Evolutionary conservation across 1,140 invertebrate species (phyloP).

Genomic region (Drosophila sp.): DNA sequence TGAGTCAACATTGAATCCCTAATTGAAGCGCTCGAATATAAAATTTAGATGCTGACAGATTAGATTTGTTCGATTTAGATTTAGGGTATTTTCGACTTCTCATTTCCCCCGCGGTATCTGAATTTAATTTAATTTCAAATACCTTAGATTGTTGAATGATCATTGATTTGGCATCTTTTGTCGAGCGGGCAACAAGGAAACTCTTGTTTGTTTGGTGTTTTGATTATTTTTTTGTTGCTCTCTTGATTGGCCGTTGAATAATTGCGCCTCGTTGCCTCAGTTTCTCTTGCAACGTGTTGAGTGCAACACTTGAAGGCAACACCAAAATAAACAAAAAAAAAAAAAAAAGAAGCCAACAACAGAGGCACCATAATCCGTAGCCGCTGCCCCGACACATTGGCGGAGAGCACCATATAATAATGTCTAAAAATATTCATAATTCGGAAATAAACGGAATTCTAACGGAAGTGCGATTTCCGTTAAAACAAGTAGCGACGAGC

Average conservation of each 20-base stretch:
- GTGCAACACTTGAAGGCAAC: constrained; percentile 50
- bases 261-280: constrained; percentile 51
- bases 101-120: neutral
- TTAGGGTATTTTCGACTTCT: neutral
- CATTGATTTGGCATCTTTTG: constrained; percentile 60
- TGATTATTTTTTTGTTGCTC: neutral
- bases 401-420: constrained; percentile 10
- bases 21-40: neutral
- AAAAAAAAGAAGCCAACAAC: constrained; percentile 48
- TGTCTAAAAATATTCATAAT: constrained; percentile 43
- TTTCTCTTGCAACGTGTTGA: constrained; percentile 71
- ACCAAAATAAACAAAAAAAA: constrained; percentile 16
- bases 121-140: constrained; percentile 3
- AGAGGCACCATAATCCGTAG: constrained; percentile 31
- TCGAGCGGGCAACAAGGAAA: constrained; percentile 36
- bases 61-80: neutral
- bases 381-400: constrained; percentile 17
- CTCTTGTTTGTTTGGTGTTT: constrained; percentile 36
- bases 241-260: constrained; percentile 45
- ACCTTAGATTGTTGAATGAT: constrained; percentile 42
- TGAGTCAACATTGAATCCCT: neutral
- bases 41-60: neutral
- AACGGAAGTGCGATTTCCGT: constrained; percentile 32
- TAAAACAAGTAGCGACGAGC: neutral
- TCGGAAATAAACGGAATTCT: constrained; percentile 49